Conservation (phyloP, 2,888 invertebrate genomes). For the Ennomos fuscantarius region DNA sequence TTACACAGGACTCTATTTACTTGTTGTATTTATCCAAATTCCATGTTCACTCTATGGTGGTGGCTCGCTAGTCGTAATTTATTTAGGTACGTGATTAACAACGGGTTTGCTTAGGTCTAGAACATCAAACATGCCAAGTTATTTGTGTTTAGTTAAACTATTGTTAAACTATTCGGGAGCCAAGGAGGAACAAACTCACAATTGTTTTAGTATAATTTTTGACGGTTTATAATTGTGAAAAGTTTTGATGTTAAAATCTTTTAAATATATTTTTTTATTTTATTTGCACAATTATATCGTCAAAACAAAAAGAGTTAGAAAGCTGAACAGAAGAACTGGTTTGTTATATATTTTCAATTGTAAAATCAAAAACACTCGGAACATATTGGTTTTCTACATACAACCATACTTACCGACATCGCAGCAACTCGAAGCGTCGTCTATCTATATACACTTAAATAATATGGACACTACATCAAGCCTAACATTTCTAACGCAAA, state of each 20-base stretch:
- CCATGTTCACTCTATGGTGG: slow-evolving; percentile 68
- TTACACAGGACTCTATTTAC: slow-evolving; percentile 42
- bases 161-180: slow-evolving; percentile 66
- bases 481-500: slow-evolving; percentile 79
- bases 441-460: slow-evolving; percentile 65
- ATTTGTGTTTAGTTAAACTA: slow-evolving; percentile 50
- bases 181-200: slow-evolving; percentile 67
- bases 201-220: slow-evolving; percentile 46
- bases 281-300: slow-evolving; percentile 70
- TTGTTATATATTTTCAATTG: slow-evolving; percentile 48
- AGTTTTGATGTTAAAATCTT: slow-evolving; percentile 28
- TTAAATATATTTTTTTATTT: not conserved
- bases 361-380: slow-evolving; percentile 47
- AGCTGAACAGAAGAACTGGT: slow-evolving; percentile 68
- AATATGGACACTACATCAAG: slow-evolving; percentile 75
- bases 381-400: slow-evolving; percentile 58
- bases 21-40: slow-evolving; percentile 52
- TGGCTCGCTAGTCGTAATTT: slow-evolving; percentile 61
- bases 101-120: slow-evolving; percentile 62
- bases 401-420: slow-evolving; percentile 67
- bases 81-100: slow-evolving; percentile 50
- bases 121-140: slow-evolving; percentile 74
- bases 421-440: slow-evolving; percentile 50
- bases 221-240: slow-evolving; percentile 65
- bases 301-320: slow-evolving; percentile 59